Evolutionary conservation across 2,888 invertebrate genomes (phyloP).

Genomic region (Drosophila picticornis): DNA sequence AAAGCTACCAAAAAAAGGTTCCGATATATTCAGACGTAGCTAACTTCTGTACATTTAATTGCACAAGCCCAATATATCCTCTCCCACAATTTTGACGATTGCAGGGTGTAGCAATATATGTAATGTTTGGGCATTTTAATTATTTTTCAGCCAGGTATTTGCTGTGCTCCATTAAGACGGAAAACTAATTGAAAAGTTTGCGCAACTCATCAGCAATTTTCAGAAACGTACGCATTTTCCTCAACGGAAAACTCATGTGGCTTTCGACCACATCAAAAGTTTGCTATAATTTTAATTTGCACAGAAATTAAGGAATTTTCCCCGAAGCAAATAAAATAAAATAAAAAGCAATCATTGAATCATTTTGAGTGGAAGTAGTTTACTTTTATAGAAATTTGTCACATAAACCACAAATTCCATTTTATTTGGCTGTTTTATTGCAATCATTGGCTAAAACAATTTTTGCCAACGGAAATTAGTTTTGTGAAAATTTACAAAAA

Average conservation of each 20-base stretch:
- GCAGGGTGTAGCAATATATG: background rate
- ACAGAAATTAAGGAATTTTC: background rate
- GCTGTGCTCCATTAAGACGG: background rate
- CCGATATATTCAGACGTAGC: background rate
- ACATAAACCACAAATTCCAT: conserved; percentile 10
- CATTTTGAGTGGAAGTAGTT: background rate
- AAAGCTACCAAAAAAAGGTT: background rate
- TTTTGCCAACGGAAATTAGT: conserved; percentile 11
- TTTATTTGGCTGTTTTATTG: background rate
- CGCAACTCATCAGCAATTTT: conserved; percentile 1
- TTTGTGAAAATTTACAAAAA: background rate
- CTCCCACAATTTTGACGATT: background rate
- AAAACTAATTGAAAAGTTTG: conserved; percentile 30
- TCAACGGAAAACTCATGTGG: background rate
- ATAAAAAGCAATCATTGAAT: background rate
- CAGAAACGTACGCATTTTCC: background rate
- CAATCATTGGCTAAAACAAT: background rate
- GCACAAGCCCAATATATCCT: background rate
- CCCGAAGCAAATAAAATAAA: background rate
- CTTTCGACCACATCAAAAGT: conserved; percentile 13
- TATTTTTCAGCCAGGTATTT: background rate
- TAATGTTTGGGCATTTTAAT: background rate
- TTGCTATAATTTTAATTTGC: conserved; percentile 2
- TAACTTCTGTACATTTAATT: background rate
- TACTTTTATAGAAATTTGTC: background rate